phyloP scores from a whole-genome alignment of 2,797 vertebrate species.

The Carapus acus region DNA sequence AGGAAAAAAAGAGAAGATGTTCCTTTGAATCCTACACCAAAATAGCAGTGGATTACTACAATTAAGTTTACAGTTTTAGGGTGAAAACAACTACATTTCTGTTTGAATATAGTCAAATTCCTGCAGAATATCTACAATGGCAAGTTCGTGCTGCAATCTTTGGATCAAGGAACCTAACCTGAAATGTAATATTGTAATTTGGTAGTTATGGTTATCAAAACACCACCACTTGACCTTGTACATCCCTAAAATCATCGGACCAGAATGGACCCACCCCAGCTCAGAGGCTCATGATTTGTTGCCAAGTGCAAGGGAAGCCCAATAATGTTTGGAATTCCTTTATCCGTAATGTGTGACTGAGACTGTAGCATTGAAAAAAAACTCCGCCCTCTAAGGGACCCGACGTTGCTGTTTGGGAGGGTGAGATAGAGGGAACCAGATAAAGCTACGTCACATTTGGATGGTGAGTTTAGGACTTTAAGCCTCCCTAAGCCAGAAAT shows the following conservation, averaged over 20 bases:
- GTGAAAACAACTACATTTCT: not conserved
- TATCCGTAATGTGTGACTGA: constrained; percentile 68
- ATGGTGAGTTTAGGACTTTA: too few relatives aligned
- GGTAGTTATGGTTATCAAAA: constrained; percentile 2
- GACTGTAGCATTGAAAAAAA: constrained; percentile 60
- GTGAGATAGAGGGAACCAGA: constrained; percentile 35
- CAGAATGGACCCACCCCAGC: constrained; percentile 38
- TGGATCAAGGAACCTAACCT: constrained; percentile 12
- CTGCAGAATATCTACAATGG: not conserved
- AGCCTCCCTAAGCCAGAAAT: too few relatives aligned
- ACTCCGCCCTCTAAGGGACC: too few relatives aligned
- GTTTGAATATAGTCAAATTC: constrained; percentile 3
- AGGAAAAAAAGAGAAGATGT: constrained; percentile 11
- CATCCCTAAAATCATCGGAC: constrained; percentile 31
- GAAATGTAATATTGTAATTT: constrained; percentile 21
- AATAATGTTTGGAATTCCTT: constrained; percentile 73
- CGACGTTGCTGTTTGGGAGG: too few relatives aligned
- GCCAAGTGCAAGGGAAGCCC: constrained; percentile 67
- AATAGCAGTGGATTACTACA: constrained; percentile 28
- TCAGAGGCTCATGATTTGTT: constrained; percentile 59
- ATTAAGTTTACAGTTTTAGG: constrained; percentile 21
- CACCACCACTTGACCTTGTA: constrained; percentile 10
- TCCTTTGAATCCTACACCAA: constrained; percentile 13
- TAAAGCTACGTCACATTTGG: too few relatives aligned
- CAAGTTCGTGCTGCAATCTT: not conserved